Evolutionary conservation across 2,797 vertebrate species (phyloP).

Genomic region (Phoeniculus purpureus): DNA sequence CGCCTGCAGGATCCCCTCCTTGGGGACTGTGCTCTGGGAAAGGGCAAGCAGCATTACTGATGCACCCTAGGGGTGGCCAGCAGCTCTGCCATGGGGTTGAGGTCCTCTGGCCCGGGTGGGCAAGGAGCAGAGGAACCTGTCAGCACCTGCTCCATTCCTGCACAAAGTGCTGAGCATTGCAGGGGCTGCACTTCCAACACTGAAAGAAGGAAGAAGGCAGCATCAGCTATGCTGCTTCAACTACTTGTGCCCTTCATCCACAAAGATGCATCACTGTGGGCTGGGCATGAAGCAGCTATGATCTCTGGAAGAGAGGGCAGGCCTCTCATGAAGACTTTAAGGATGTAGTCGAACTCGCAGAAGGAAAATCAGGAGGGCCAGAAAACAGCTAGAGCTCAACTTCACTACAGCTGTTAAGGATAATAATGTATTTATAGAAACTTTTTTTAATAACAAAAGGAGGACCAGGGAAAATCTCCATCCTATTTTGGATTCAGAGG

Average conservation of each 20-base stretch:
- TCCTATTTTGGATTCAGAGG: too few relatives aligned
- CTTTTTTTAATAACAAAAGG: too few relatives aligned
- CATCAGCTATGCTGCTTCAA: background rate
- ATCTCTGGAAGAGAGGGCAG: too few relatives aligned
- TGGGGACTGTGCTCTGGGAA: rapidly evolving
- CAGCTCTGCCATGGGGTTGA: slow-evolving; percentile 74
- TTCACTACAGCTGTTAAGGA: too few relatives aligned
- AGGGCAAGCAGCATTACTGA: background rate
- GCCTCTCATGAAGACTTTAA: too few relatives aligned
- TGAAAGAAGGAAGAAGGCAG: background rate
- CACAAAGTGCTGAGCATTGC: background rate
- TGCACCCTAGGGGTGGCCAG: slow-evolving; percentile 15
- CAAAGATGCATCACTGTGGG: background rate
- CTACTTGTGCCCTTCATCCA: rapidly evolving
- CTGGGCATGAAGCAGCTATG: background rate
- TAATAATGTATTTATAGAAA: too few relatives aligned
- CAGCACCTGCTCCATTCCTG: background rate
- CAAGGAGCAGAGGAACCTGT: background rate
- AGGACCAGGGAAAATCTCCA: too few relatives aligned
- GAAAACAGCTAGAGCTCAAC: too few relatives aligned
- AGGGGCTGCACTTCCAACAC: background rate
- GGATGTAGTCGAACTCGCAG: too few relatives aligned
- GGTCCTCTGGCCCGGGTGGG: slow-evolving; percentile 75
- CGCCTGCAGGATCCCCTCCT: rapidly evolving
- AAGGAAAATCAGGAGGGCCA: too few relatives aligned